Conservation (phyloP, 2,888 invertebrate species). For the Calameuta filiformis region DNA sequence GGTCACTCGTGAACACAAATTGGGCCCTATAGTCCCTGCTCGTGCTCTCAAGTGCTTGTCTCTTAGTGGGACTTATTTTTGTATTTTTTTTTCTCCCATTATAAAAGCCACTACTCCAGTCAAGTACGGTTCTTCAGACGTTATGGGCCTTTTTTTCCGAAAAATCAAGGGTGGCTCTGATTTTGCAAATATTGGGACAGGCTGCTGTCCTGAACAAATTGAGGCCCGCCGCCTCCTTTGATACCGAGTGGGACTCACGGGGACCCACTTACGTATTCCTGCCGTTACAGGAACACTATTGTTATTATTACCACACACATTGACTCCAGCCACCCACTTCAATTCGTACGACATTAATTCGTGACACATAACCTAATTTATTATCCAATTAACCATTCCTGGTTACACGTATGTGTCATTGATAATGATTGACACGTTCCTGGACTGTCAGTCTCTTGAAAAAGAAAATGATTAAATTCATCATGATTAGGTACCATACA, state of each 20-base stretch:
- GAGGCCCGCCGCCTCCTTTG: not conserved
- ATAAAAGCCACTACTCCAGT: slow-evolving; percentile 27
- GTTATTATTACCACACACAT: not conserved
- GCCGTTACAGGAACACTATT: not conserved
- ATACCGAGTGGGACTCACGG: not conserved
- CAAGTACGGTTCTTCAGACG: slow-evolving; percentile 34
- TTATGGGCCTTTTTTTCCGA: slow-evolving; percentile 26
- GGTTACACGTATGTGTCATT: not conserved
- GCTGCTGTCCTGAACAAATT: slow-evolving; percentile 18
- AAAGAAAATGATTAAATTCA: not conserved
- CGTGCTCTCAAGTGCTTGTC: not conserved
- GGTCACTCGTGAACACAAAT: not conserved
- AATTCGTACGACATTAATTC: not conserved
- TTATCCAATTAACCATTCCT: not conserved
- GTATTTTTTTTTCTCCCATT: not conserved
- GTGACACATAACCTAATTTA: not conserved
- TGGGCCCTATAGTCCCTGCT: not conserved
- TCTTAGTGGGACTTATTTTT: not conserved
- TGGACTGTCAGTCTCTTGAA: not conserved
- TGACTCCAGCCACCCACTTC: not conserved
- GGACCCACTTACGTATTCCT: not conserved
- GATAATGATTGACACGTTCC: not conserved
- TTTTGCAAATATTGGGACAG: slow-evolving; percentile 50
- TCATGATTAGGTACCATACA: not conserved
- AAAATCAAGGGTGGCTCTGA: slow-evolving; percentile 24